Base-by-base conservation (phyloP, 2,113 vertebrate species). In the Oncorhynchus clarkii region DNA sequence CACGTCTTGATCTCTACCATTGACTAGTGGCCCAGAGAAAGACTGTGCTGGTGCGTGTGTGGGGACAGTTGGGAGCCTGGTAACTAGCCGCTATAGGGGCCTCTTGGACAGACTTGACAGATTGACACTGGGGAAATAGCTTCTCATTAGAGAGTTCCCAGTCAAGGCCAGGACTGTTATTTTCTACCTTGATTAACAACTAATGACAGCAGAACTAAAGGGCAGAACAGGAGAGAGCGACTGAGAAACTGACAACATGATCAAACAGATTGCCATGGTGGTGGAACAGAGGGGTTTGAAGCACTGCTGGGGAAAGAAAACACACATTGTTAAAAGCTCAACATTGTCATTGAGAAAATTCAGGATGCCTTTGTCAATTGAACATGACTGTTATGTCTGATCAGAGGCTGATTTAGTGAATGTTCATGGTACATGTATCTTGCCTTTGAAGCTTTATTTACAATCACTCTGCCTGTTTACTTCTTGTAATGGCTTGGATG, bases 131-230 rank as follows among this genome's bases (percentile, higher is more conserved):
- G 73, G 75, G 75, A 80, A 73, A 70, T 70, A 77, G 69, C 66
- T 86, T 67, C 82, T 88, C 83, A 89, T 91, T 90, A 89, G 71
- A 75, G 64, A 85, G 67, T 75, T 49, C 14, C 51, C 16, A 76
- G 79, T 75, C 73, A 34, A 72, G 80, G 84, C 82, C 83, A 73
- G 62, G 88, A 89, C 90, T 88, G 89, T 90, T 89, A 86, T 88
- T 90, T 90, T 91, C 85, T 86, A 85, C 83, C 89, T 73, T 92
- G 85, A 93, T 92, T 89, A 91, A 89, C 79, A 78, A 67, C 83
- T 92, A 92, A 92, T 91, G 91, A 88, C 83, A 80, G 83, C 72
- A 83, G 84, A 89, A 88, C 87, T 86, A 83, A 85, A 71, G 71
- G 77, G 71, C 75, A 74, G 60, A 78, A 64, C 68, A 70, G 26